phyloP scores from a whole-genome alignment of 2,113 vertebrate genomes.

The Dinomys branickii region DNA sequence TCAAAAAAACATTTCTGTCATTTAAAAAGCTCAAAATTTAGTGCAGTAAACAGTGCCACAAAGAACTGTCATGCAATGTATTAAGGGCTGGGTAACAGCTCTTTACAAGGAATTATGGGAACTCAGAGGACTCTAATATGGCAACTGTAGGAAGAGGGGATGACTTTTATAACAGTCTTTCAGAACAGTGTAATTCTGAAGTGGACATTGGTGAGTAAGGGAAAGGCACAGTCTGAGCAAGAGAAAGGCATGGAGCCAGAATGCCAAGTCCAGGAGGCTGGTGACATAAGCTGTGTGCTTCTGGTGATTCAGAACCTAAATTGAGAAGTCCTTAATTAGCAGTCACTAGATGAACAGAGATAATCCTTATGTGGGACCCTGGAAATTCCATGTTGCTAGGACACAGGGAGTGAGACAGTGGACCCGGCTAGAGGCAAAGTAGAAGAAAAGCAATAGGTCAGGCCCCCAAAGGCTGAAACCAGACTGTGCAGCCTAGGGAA shows the following conservation, averaged over 20 bases:
- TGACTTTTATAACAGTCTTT: background rate
- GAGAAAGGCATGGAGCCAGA: background rate
- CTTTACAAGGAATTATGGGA: background rate
- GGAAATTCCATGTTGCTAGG: background rate
- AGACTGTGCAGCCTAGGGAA: background rate
- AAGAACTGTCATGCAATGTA: background rate
- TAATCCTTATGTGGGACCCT: background rate
- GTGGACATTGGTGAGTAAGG: background rate
- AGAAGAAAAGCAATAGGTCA: background rate
- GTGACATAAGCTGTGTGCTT: background rate
- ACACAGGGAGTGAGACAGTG: background rate
- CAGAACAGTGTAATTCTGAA: too few species aligned
- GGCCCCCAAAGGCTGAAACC: background rate
- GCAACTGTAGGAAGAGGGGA: background rate
- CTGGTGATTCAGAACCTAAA: background rate
- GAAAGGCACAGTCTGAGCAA: background rate
- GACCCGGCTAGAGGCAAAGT: background rate
- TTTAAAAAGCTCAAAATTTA: background rate
- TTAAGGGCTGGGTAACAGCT: background rate
- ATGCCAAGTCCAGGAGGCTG: background rate
- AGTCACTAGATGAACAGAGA: background rate
- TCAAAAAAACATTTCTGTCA: constrained; percentile 18
- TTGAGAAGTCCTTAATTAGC: background rate
- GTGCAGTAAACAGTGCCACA: background rate
- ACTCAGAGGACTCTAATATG: background rate